A percentile compares a stretch with the other conserved stretches of the same genome.
Conservation (phyloP, 2,797 vertebrate species). For the Sebastes elongatus region DNA sequence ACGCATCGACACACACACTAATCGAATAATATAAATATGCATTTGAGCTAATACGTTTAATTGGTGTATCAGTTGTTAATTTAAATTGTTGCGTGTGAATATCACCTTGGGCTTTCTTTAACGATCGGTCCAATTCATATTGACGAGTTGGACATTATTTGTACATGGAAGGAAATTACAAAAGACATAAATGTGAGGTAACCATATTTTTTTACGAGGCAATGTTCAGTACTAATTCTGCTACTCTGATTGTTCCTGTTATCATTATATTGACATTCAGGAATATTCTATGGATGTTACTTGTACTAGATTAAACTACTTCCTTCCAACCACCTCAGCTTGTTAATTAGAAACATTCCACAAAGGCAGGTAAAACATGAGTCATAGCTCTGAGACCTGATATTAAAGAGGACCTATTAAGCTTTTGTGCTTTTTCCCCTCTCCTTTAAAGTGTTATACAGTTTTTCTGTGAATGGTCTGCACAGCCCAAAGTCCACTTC, state of each 20-base stretch:
- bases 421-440: too few species aligned
- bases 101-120: neutral
- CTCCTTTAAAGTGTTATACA: too few species aligned
- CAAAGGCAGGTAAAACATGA: neutral
- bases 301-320: neutral
- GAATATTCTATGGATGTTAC: neutral
- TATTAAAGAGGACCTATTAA: neutral
- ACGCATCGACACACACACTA: neutral
- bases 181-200: neutral
- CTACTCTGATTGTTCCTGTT: neutral
- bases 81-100: neutral
- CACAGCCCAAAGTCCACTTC: too few species aligned
- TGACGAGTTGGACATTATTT: neutral
- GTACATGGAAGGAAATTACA: neutral
- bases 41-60: slow-evolving; percentile 10
- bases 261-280: neutral
- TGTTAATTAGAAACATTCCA: slow-evolving; percentile 8
- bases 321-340: neutral
- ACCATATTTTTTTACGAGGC: neutral
- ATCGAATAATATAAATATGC: neutral
- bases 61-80: neutral
- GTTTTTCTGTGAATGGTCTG: too few species aligned
- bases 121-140: neutral
- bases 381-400: neutral
- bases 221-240: neutral